phyloP scores from a whole-genome alignment of 1,140 invertebrate genomes.

The Rhyacophila brunnea region DNA sequence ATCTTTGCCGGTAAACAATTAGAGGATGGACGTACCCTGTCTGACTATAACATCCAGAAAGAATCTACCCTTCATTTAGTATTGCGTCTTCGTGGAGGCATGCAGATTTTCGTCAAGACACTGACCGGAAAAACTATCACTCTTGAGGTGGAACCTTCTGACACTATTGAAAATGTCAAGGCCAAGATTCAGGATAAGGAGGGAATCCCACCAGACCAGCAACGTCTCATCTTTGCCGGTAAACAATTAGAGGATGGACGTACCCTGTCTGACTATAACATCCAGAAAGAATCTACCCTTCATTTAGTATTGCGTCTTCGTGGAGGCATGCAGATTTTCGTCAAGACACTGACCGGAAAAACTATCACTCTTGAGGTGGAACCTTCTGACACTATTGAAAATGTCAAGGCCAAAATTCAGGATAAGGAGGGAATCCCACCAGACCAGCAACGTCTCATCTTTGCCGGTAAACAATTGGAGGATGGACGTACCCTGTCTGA shows the following conservation, averaged over 20 bases:
- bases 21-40: constrained; percentile 65
- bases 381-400: constrained; percentile 74
- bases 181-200: constrained; percentile 90
- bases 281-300: constrained; percentile 89
- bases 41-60: constrained; percentile 69
- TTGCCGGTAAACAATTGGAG: constrained; percentile 73
- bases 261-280: constrained; percentile 90
- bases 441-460: constrained; percentile 69
- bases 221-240: constrained; percentile 85
- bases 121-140: constrained; percentile 68
- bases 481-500: constrained; percentile 64
- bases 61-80: constrained; percentile 72
- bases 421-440: constrained; percentile 71
- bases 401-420: constrained; percentile 78
- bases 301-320: constrained; percentile 90
- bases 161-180: constrained; percentile 91
- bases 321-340: constrained; percentile 86
- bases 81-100: constrained; percentile 56
- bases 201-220: constrained; percentile 89
- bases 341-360: constrained; percentile 73
- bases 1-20: constrained; percentile 74
- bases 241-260: constrained; percentile 93
- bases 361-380: constrained; percentile 82
- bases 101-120: constrained; percentile 70
- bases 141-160: constrained; percentile 68